phyloP scores from a whole-genome alignment of 2,113 vertebrate genomes.

The Python bivittatus region DNA sequence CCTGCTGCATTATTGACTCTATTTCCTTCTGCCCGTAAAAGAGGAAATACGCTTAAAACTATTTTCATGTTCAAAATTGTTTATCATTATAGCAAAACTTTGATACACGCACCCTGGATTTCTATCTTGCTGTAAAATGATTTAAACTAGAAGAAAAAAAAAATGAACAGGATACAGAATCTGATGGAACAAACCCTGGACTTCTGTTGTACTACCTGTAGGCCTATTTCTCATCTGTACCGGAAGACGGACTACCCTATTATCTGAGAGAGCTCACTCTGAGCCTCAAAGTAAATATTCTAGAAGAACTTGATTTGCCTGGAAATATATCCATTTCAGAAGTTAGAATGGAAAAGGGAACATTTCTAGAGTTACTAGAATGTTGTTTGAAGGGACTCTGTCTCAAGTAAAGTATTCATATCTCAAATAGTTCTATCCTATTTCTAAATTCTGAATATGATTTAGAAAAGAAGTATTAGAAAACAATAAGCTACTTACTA shows the following conservation, averaged over 20 bases:
- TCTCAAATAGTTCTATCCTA: background rate
- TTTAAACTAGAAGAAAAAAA: background rate
- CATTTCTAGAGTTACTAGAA: background rate
- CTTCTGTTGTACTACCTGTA: background rate
- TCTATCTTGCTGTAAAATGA: background rate
- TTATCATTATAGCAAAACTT: background rate
- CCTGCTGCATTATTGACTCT: background rate
- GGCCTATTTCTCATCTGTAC: background rate
- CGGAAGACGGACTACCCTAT: background rate
- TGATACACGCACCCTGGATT: background rate
- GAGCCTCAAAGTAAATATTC: background rate
- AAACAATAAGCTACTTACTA: conserved; percentile 78
- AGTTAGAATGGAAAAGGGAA: background rate
- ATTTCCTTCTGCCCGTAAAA: background rate
- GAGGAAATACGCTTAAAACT: background rate
- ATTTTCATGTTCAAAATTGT: background rate
- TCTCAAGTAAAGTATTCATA: background rate
- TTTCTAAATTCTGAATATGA: background rate
- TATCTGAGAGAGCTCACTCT: background rate
- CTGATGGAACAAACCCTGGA: background rate
- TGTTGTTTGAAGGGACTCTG: background rate
- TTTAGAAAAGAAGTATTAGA: background rate
- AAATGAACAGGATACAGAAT: background rate
- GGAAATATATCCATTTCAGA: background rate
- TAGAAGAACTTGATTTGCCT: background rate